A percentile compares a stretch with the other conserved stretches of the same genome.
Evolutionary conservation across 2,888 invertebrate species (phyloP).

Genomic region (Dioctria rufipes): DNA sequence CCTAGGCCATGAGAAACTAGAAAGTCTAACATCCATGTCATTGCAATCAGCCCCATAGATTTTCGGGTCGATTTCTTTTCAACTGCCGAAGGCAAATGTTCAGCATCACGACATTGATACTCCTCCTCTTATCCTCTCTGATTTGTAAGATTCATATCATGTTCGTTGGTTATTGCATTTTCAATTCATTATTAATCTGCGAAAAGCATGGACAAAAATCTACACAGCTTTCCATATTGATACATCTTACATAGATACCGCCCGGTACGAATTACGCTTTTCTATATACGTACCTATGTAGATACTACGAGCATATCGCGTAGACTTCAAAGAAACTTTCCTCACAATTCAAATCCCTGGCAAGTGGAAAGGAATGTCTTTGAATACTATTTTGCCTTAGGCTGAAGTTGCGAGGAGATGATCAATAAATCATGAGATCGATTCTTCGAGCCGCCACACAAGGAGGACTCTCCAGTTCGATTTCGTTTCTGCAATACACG

Average conservation of each 20-base stretch:
- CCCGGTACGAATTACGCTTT: conserved; percentile 4
- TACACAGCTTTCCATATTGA: not conserved
- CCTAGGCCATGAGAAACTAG: no score
- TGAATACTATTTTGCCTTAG: conserved; percentile 21
- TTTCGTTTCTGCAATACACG: not conserved
- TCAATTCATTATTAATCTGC: conserved; percentile 7
- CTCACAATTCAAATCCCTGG: not conserved
- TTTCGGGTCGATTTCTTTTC: not conserved
- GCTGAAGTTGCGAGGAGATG: conserved; percentile 23
- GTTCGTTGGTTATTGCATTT: conserved; percentile 1
- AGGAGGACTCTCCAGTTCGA: not conserved
- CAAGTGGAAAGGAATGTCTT: conserved; percentile 17
- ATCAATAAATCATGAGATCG: conserved; percentile 49
- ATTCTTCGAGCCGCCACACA: conserved; percentile 14
- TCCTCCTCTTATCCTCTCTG: not conserved
- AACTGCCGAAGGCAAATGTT: not conserved
- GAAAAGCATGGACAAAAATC: conserved; percentile 4
- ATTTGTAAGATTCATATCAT: conserved; percentile 19
- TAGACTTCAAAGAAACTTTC: conserved; percentile 14
- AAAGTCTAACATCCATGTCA: not conserved
- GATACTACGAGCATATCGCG: not conserved
- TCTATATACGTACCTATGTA: not conserved
- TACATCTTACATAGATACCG: not conserved
- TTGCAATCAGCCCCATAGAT: not conserved
- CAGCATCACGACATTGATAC: conserved; percentile 18